Percentiles rank a stretch among this genome's conserved stretches.
Evolutionary conservation across 2,797 vertebrate genomes (phyloP).

Genomic region (Platyrinchus mystaceus): DNA sequence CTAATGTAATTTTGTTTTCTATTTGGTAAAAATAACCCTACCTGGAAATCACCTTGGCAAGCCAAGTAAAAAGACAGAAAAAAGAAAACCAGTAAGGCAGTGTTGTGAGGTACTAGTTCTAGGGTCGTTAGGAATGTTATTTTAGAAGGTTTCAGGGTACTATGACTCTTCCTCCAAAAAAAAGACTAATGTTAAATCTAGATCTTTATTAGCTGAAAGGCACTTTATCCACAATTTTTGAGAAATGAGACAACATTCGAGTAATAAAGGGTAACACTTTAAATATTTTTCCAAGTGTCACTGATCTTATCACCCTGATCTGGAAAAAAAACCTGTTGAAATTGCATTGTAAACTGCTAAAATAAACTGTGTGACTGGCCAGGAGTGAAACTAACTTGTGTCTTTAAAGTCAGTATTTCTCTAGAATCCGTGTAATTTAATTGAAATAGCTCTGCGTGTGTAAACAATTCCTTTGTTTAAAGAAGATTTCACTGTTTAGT

Average conservation of each 20-base stretch:
- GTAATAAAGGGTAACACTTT: background rate
- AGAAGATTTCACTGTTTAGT: constrained; percentile 84
- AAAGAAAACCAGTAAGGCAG: background rate
- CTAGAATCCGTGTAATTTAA: constrained; percentile 79
- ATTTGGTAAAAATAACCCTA: background rate
- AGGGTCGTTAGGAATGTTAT: background rate
- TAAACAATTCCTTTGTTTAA: constrained; percentile 83
- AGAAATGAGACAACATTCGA: constrained; percentile 21
- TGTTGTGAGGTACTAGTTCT: background rate
- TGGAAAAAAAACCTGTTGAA: constrained; percentile 57
- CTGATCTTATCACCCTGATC: background rate
- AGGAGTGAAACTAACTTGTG: constrained; percentile 66
- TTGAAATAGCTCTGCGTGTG: constrained; percentile 81
- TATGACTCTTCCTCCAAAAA: background rate
- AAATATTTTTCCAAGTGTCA: constrained; percentile 53
- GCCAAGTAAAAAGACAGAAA: background rate
- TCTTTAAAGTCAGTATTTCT: constrained; percentile 76
- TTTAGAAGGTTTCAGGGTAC: background rate
- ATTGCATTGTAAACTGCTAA: constrained; percentile 55
- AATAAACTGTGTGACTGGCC: constrained; percentile 55
- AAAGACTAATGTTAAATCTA: background rate
- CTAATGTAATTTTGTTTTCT: background rate
- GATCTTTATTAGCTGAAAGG: background rate
- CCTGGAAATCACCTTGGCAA: background rate
- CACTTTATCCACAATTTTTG: background rate